Evolutionary conservation across 2,113 vertebrate genomes (phyloP).

Genomic region (Caranx ignobilis): DNA sequence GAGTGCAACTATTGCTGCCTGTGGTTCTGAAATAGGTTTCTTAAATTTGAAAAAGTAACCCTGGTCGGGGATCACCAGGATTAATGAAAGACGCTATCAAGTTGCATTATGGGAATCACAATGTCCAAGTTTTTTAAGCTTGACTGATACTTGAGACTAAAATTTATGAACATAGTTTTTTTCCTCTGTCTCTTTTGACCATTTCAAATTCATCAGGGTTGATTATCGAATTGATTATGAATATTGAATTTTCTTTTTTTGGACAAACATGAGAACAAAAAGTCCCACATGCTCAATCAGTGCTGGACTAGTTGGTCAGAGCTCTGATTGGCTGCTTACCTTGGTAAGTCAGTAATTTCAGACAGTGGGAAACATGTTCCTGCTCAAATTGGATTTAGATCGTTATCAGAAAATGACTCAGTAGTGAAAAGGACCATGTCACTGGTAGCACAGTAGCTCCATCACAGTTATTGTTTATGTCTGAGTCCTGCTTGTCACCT

Average conservation of each 20-base stretch:
- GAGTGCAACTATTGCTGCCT: too few species aligned
- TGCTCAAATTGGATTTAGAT: conserved; percentile 18
- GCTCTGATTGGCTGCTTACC: background rate
- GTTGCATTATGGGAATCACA: background rate
- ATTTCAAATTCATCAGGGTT: background rate
- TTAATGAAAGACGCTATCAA: background rate
- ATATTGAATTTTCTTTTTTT: background rate
- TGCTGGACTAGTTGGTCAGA: background rate
- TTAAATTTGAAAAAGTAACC: background rate
- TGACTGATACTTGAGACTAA: background rate
- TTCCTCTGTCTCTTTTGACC: background rate
- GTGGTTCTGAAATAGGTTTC: background rate
- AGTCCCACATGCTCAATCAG: background rate
- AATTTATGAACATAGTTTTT: background rate
- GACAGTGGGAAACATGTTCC: conserved; percentile 1
- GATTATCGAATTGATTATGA: background rate
- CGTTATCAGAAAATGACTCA: background rate
- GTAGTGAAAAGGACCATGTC: background rate
- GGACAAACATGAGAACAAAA: background rate
- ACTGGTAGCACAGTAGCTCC: background rate
- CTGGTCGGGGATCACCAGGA: background rate
- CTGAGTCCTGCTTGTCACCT: background rate
- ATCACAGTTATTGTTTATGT: background rate
- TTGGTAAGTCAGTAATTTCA: conserved; percentile 29
- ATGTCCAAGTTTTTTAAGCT: background rate